Evolutionary conservation across 2,888 invertebrate genomes (phyloP).

Genomic region (Timema podura): DNA sequence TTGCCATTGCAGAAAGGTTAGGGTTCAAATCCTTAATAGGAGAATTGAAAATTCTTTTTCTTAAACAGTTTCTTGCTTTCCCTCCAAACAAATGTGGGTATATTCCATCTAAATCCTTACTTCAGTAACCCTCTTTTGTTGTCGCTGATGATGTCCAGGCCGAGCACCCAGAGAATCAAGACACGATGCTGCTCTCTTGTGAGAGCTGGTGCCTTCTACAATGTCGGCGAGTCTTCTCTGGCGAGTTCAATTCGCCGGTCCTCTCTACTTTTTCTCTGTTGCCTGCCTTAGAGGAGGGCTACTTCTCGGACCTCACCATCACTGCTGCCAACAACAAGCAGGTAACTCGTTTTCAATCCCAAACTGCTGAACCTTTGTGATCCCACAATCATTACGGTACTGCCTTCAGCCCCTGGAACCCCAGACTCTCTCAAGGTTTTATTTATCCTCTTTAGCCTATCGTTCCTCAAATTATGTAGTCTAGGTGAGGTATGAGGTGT

Average conservation of each 20-base stretch:
- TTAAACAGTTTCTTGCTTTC: neutral
- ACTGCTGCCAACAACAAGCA: slow-evolving; percentile 51
- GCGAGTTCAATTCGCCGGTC: slow-evolving; percentile 45
- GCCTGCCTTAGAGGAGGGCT: slow-evolving; percentile 61
- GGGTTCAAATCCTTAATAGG: too few relatives aligned
- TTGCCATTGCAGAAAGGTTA: too few relatives aligned
- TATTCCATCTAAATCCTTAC: too few relatives aligned
- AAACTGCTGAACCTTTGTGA: too few relatives aligned
- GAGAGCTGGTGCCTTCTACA: slow-evolving; percentile 60
- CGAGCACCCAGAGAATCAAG: slow-evolving; percentile 50
- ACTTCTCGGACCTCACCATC: slow-evolving; percentile 58
- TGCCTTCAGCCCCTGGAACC: too few relatives aligned
- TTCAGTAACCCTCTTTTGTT: neutral
- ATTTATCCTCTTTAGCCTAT: too few relatives aligned
- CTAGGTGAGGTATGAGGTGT: too few relatives aligned
- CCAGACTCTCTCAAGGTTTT: too few relatives aligned
- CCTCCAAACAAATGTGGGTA: too few relatives aligned
- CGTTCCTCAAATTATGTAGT: too few relatives aligned
- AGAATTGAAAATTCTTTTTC: neutral
- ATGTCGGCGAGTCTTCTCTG: slow-evolving; percentile 54
- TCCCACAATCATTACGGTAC: too few relatives aligned
- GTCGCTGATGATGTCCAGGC: slow-evolving; percentile 44
- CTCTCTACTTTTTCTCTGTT: slow-evolving; percentile 58
- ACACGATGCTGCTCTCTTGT: slow-evolving; percentile 54
- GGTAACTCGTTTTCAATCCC: slow-evolving; percentile 38